A percentile compares a stretch with the other conserved stretches of the same genome.
Conservation (phyloP, 2,797 vertebrate genomes). For the Poecile montanus region DNA sequence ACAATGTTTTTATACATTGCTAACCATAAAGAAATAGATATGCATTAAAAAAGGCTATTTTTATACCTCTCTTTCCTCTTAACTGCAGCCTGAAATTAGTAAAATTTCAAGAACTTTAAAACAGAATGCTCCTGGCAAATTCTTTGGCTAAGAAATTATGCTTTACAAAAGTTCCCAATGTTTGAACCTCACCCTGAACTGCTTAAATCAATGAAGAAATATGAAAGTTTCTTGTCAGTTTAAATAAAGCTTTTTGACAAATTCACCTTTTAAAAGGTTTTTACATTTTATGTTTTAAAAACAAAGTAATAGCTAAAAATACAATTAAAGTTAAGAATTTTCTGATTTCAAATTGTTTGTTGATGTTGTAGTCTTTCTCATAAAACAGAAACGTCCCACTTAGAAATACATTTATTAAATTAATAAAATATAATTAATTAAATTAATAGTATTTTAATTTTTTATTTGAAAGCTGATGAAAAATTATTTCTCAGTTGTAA, state of each 20-base stretch:
- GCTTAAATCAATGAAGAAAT: background rate
- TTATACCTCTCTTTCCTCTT: background rate
- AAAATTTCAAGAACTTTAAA: background rate
- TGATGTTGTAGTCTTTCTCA: background rate
- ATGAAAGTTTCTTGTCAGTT: background rate
- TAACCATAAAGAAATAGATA: background rate
- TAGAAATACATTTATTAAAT: background rate
- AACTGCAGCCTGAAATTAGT: background rate
- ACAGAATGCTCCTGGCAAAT: background rate
- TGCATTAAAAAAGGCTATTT: rapidly evolving
- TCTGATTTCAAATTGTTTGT: background rate
- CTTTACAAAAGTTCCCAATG: background rate
- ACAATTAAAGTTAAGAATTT: background rate
- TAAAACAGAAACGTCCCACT: background rate
- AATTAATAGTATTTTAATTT: background rate
- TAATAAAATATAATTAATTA: background rate
- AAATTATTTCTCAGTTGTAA: background rate
- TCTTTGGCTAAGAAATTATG: background rate
- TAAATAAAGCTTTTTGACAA: background rate
- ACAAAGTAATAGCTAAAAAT: background rate
- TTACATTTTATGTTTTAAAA: background rate
- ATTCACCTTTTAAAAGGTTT: background rate
- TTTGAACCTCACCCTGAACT: background rate
- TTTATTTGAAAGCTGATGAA: background rate
- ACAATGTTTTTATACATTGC: background rate